These are phyloP conservation scores for Chironomus striatipennis DNA, from an alignment of 1,140 invertebrate species.

Conservation along the genomic window DNA sequence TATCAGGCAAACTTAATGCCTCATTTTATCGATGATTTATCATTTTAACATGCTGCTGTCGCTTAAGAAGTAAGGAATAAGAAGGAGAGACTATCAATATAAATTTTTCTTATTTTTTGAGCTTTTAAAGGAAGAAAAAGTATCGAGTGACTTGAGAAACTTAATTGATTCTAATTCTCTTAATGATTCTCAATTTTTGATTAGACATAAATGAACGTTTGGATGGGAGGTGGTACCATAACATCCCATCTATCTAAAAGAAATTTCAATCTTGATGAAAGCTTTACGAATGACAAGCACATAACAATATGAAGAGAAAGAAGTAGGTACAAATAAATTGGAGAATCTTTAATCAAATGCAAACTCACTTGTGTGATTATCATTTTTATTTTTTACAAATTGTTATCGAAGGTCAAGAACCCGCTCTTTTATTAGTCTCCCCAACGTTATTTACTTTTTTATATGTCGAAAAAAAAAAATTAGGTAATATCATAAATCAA, in stretches of 20 bases:
- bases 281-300: neutral
- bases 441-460: neutral
- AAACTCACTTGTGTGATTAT: conserved; percentile 16
- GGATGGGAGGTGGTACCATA: no score
- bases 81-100: no score
- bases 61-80: no score
- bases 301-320: neutral
- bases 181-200: neutral
- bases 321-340: neutral
- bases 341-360: conserved; percentile 18
- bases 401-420: conserved; percentile 23
- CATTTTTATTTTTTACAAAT: conserved; percentile 7
- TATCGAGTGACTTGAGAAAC: no score
- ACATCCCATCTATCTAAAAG: no score
- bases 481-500: conserved; percentile 22
- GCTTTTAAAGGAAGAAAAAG: no score
- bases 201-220: neutral
- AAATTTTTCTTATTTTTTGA: no score
- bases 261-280: no score
- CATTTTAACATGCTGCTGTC: neutral
- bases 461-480: neutral
- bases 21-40: conserved; percentile 14
- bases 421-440: conserved; percentile 20
- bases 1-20: neutral
- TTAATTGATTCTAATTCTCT: neutral